Conservation (phyloP, 2,797 vertebrate species). For the Spinus olivaceus region DNA sequence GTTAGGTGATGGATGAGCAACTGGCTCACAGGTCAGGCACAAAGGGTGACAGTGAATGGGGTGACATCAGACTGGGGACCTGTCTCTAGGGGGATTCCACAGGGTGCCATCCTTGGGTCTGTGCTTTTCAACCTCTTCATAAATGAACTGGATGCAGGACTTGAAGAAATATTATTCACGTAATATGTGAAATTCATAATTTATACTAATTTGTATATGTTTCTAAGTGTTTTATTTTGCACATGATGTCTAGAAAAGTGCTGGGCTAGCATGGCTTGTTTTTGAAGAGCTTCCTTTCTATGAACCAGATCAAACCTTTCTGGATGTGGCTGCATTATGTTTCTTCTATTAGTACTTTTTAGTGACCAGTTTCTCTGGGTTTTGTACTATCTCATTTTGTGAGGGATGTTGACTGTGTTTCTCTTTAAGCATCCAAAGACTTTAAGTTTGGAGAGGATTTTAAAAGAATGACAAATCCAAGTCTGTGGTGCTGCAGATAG, state of each 20-base stretch:
- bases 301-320: not conserved
- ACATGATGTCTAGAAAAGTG: not conserved
- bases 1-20: accelerated
- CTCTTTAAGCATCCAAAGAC: not conserved
- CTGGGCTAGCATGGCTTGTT: not conserved
- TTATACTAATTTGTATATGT: not conserved
- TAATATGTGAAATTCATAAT: not conserved
- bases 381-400: not conserved
- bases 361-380: not conserved
- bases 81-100: not conserved
- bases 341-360: not conserved
- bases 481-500: not conserved
- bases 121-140: not conserved
- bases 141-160: not conserved
- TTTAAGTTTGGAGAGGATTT: not conserved
- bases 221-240: not conserved
- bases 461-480: not conserved
- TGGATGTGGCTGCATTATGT: not conserved
- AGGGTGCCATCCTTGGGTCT: not conserved
- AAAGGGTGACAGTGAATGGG: not conserved
- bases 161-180: not conserved
- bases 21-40: accelerated
- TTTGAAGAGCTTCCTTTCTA: not conserved
- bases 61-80: not conserved
- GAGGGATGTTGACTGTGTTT: not conserved